A percentile compares a stretch with the other conserved stretches of the same genome.
These are phyloP conservation scores for Cryptosula pallasiana DNA, from an alignment of 2,888 invertebrate species.

Conservation along the genomic window DNA sequence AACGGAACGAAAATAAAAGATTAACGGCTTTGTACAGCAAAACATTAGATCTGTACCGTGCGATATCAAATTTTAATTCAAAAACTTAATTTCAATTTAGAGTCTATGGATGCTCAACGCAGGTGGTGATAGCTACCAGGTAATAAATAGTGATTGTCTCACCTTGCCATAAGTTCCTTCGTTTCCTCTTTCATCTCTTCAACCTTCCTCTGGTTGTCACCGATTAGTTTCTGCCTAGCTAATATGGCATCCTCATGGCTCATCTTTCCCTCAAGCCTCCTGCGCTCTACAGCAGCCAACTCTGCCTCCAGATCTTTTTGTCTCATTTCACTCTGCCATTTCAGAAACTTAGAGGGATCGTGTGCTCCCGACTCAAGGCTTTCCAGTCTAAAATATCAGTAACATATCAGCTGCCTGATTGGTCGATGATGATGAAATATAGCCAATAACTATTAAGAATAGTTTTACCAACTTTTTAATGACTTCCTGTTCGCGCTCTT, in stretches of 20 bases:
- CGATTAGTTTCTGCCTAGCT: constrained; percentile 44
- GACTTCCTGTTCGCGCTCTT: constrained; percentile 43
- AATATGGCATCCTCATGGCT: constrained; percentile 53
- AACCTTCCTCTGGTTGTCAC: constrained; percentile 45
- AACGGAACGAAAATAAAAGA: too few relatives aligned
- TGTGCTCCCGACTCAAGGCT: constrained; percentile 46
- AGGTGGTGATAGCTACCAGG: background rate
- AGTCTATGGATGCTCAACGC: background rate
- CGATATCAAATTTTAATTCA: too few relatives aligned
- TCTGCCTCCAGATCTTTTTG: constrained; percentile 42
- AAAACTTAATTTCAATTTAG: too few relatives aligned
- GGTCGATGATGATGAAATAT: too few relatives aligned
- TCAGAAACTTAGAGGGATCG: constrained; percentile 44
- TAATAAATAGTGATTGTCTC: background rate
- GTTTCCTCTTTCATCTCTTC: constrained; percentile 44
- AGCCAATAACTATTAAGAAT: too few relatives aligned
- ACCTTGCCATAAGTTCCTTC: constrained; percentile 20
- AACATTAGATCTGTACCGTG: too few relatives aligned
- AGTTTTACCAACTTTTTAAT: constrained; percentile 48
- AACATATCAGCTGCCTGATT: too few relatives aligned
- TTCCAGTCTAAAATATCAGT: constrained; percentile 36
- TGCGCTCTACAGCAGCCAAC: constrained; percentile 45
- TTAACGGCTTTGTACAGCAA: too few relatives aligned
- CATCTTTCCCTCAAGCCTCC: constrained; percentile 49
- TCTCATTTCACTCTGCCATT: constrained; percentile 50